Conservation (phyloP, 1,140 invertebrate genomes). For the Neodiprion pinetum region DNA sequence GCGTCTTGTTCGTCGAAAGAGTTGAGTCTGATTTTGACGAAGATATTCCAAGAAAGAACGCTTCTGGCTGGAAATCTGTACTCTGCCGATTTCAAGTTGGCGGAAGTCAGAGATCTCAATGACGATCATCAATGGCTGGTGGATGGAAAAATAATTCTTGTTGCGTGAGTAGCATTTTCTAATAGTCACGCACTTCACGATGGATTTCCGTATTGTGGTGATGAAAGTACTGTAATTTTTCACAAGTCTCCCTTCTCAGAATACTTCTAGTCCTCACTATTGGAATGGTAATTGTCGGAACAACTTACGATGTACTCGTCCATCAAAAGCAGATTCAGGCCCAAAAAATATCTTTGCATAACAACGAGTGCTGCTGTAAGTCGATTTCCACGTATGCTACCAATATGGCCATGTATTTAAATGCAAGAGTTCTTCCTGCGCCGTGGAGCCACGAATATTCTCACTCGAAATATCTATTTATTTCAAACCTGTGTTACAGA, state of each 20-base stretch:
- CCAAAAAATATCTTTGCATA: not conserved
- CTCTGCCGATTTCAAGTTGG: slow-evolving; percentile 40
- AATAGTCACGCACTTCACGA: not conserved
- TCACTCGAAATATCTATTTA: too few species aligned
- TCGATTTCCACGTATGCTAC: not conserved
- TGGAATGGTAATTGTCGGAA: slow-evolving; percentile 38
- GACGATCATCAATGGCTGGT: slow-evolving; percentile 44
- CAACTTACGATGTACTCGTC: slow-evolving; percentile 43
- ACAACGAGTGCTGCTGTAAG: slow-evolving; percentile 1
- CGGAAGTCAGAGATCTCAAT: slow-evolving; percentile 41
- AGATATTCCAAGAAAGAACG: slow-evolving; percentile 39
- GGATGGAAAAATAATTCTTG: slow-evolving; percentile 17
- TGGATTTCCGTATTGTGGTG: not conserved
- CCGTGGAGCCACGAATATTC: too few species aligned
- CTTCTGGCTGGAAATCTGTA: slow-evolving; percentile 43
- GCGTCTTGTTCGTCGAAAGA: slow-evolving; percentile 42
- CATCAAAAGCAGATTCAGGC: slow-evolving; percentile 32
- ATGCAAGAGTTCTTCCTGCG: too few species aligned
- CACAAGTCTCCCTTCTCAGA: slow-evolving; percentile 28
- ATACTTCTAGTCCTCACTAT: slow-evolving; percentile 23
- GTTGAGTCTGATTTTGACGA: slow-evolving; percentile 36
- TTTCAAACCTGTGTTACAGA: slow-evolving; percentile 6
- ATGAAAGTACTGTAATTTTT: not conserved
- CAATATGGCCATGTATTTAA: too few species aligned
- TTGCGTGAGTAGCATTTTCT: slow-evolving; percentile 30